Evolutionary conservation across 2,888 invertebrate genomes (phyloP), one percentile per base, ranked within the genome.

Genomic region (Drosophila mayaguana): DNA sequence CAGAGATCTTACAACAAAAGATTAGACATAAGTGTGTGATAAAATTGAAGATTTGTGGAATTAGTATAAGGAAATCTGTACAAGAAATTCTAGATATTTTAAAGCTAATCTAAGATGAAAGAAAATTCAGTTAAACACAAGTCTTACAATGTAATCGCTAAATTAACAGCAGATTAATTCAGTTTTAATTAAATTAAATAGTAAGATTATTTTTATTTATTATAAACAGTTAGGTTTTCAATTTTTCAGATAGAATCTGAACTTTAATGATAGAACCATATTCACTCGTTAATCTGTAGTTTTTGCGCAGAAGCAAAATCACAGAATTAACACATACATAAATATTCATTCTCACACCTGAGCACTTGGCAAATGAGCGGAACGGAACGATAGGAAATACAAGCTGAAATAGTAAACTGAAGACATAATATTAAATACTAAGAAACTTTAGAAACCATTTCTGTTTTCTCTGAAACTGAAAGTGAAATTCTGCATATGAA

Each of bases 1-100:
- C 40, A 40, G 12, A 53, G 32, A 56, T 56, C 16, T 20, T 1
- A 32, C 20, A 56, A 38, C 53, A 53, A 53, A 38, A 38, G 36
- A 53, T 16, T 12, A 14, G 34, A 16, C 51, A 16, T 36, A 20
- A 53, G 9, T 34, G 9, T 8, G 34, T 36, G 51, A 50, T 50
- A 50, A 32, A 12, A 12, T 20, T 8, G 8, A 18, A 34, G 50
- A 50, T 50, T 50, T 50, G 4, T 50, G 32, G 18, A 20, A 32
- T 50, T 14, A 20, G 16, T 34, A 50, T 14, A 8, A 2, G 11
- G 2, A 36, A 20, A 51, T 14, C 2, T 32, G 28, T 18, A 7
- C 25, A 32, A 3, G 22, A 22, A 38, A 11, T 11, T 22, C 28
- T 20, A 32, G 28, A 20, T 16, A 25, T 22, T 36, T 22, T 3